Conservation (phyloP, 23 tunicate species). For the Styela clava region DNA sequence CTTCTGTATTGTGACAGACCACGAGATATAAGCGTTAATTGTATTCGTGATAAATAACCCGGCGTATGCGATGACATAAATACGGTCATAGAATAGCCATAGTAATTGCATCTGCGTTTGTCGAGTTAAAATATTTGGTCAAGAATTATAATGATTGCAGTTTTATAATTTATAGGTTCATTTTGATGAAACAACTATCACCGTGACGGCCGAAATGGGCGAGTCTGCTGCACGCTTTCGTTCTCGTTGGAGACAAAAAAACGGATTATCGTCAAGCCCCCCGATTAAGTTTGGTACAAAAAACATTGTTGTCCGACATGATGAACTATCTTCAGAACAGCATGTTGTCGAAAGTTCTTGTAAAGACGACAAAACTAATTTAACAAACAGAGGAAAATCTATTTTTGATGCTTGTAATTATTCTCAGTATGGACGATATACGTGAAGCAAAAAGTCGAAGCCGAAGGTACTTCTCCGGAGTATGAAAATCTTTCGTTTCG, state of each 20-base stretch:
- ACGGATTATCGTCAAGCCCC: slow-evolving; percentile 21
- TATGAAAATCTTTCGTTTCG: too few relatives aligned
- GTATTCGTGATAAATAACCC: too few relatives aligned
- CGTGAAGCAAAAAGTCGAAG: slow-evolving; percentile 28
- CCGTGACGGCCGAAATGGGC: slow-evolving; percentile 81
- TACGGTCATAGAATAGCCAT: too few relatives aligned
- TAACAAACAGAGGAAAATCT: slow-evolving; percentile 36
- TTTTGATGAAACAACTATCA: slow-evolving; percentile 83
- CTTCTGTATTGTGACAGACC: too few relatives aligned
- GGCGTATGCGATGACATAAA: too few relatives aligned
- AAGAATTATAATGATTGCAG: too few relatives aligned
- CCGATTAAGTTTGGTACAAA: slow-evolving; percentile 52
- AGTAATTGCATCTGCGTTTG: too few relatives aligned
- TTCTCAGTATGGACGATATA: slow-evolving; percentile 69
- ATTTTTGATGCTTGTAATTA: slow-evolving; percentile 76
- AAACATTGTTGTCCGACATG: slow-evolving; percentile 59
- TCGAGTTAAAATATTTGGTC: too few relatives aligned
- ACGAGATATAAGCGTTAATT: too few relatives aligned
- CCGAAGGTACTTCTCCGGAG: too few relatives aligned
- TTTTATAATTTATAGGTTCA: too few relatives aligned
- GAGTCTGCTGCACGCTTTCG: slow-evolving; percentile 88
- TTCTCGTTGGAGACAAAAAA: slow-evolving; percentile 46
- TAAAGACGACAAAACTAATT: not conserved
- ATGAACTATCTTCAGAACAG: slow-evolving; percentile 9
- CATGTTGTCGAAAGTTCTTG: slow-evolving; percentile 4